These are phyloP conservation scores for Syngnathus scovelli DNA, from an alignment of 2,113 vertebrate genomes.

Conservation along the genomic window DNA sequence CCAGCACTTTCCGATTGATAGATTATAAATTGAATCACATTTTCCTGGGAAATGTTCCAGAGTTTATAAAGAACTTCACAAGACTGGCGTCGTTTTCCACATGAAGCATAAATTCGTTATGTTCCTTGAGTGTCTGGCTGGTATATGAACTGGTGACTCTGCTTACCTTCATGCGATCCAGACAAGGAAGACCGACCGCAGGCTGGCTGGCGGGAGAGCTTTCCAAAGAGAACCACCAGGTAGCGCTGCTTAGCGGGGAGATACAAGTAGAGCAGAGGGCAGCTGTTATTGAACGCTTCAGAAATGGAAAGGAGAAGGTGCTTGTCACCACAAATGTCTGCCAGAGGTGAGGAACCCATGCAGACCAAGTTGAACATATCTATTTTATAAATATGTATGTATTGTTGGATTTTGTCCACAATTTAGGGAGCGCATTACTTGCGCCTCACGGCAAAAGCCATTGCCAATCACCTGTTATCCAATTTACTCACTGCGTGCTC, in stretches of 20 bases:
- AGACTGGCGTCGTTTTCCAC: too few relatives aligned
- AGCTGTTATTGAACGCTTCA: constrained; percentile 89
- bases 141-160: neutral
- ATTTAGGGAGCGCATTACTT: too few relatives aligned
- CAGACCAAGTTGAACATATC: too few relatives aligned
- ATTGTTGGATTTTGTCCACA: too few relatives aligned
- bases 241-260: constrained; percentile 90
- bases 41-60: neutral
- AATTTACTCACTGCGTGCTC: too few relatives aligned
- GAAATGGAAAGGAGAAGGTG: constrained; percentile 95
- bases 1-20: neutral
- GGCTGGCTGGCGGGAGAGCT: constrained; percentile 92
- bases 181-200: constrained; percentile 91
- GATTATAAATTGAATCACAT: neutral
- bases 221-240: constrained; percentile 90
- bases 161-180: constrained; percentile 40
- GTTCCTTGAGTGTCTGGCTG: neutral
- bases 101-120: neutral
- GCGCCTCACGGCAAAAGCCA: too few relatives aligned
- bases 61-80: neutral
- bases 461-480: too few relatives aligned
- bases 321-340: constrained; percentile 97
- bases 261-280: constrained; percentile 98
- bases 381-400: too few relatives aligned
- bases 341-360: constrained; percentile 74